phyloP scores from a whole-genome alignment of 2,888 invertebrate genomes.

The Drosophila kuntzei region DNA sequence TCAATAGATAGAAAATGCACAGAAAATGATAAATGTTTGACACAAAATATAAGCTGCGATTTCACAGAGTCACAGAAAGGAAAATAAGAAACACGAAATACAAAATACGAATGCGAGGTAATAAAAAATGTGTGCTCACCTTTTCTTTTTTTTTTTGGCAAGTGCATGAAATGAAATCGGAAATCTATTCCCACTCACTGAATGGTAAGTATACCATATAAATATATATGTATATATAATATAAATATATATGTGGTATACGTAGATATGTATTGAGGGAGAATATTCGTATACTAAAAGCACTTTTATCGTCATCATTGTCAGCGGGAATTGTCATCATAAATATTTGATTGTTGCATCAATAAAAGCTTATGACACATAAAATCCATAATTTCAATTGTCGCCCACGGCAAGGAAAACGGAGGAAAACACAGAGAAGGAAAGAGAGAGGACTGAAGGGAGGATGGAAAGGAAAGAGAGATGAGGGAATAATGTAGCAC shows the following conservation, averaged over 20 bases:
- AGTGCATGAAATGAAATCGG: conserved; percentile 33
- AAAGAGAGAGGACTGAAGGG: background rate
- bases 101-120: background rate
- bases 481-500: conserved; percentile 7
- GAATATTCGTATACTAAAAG: conserved; percentile 48
- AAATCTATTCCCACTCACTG: conserved; percentile 20
- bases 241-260: background rate
- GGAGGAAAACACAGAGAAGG: background rate
- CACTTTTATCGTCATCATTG: conserved; percentile 79
- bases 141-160: conserved; percentile 24
- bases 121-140: conserved; percentile 25
- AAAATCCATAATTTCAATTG: conserved; percentile 81
- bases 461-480: background rate
- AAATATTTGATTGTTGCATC: conserved; percentile 82
- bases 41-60: conserved; percentile 16
- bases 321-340: conserved; percentile 80
- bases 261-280: background rate
- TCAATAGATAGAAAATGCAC: conserved; percentile 7
- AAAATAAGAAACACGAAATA: background rate
- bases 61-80: conserved; percentile 9
- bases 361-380: conserved; percentile 81
- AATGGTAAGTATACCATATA: conserved; percentile 4
- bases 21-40: conserved; percentile 8
- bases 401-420: conserved; percentile 56
- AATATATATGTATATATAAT: background rate